Base-by-base conservation (phyloP, 2,113 vertebrate species). In the Pteropus alecto region DNA sequence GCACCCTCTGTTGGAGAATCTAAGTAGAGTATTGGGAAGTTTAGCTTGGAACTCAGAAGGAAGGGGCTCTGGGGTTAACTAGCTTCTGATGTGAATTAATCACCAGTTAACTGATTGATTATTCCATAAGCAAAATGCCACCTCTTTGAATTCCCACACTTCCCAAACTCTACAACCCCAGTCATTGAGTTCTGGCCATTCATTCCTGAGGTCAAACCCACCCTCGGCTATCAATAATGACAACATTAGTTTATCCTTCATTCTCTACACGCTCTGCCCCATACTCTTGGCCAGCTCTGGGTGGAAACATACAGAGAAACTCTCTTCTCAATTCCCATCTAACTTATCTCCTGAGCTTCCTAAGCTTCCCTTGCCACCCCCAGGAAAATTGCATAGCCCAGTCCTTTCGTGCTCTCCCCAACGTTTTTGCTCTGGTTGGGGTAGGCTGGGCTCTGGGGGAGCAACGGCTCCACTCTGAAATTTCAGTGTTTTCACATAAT, bases 41-140 rank as follows among this genome's bases (percentile, higher is more conserved):
- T 48, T n/a, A 67, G 24, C 35, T 56, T 76, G 35, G 51, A 77
- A 65, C 54, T 61, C 54, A 13, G 87, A 86, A 74, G 68, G 70
- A 63, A 87, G 84, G 87, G 18, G 14, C 56, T 86, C 87, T 65
- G 84, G 65, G 54, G 30, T 68, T 96, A 82, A 81, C 56, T 58
- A 96, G 79, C 16, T 81, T 96, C 87, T 90, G 65, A 28, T 84
- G 13, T 58, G 79, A 92, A 86, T 97, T 94, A 90, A 85, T 96
- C 84, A 96, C 58, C 76, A 77, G 90, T 82, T 88, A 87, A 71
- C 54, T 30, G 24, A 87, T 93, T 8, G 19, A 84, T 93, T 8
- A 78, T 79, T 65, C 78, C 78, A 22, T 56, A 65, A 77, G 65
- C 35, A 91, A 94, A 93, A 65, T 74, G 33, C 82, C 30, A 35